phyloP scores from a whole-genome alignment of 2,888 invertebrate species.

The Leptinotarsa tumamoca region DNA sequence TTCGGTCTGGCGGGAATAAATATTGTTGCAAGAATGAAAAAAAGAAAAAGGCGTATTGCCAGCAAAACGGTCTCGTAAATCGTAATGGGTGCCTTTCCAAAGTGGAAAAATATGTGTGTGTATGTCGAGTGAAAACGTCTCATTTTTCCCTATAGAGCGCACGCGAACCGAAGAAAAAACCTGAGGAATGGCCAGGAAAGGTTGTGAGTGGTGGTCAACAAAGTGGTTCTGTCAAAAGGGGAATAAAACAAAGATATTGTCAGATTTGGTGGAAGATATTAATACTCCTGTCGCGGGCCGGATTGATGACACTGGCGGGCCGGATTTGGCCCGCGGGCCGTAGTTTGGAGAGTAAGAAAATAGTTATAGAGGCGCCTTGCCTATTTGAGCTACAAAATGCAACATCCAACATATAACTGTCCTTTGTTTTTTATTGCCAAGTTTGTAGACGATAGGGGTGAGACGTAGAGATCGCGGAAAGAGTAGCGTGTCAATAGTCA shows the following conservation, averaged over 20 bases:
- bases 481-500: too few relatives aligned
- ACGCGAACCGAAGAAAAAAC: conserved; percentile 6
- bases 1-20: conserved; percentile 3
- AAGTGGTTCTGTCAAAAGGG: not conserved
- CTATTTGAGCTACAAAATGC: too few relatives aligned
- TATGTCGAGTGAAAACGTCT: conserved; percentile 12
- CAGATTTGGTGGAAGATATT: too few relatives aligned
- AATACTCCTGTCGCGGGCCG: too few relatives aligned
- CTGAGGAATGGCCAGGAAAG: not conserved
- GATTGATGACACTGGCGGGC: too few relatives aligned
- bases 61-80: conserved; percentile 30
- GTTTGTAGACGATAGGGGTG: too few relatives aligned
- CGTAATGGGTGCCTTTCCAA: conserved; percentile 20
- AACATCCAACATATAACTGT: too few relatives aligned
- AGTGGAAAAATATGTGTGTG: conserved; percentile 14
- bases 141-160: conserved; percentile 17
- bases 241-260: not conserved
- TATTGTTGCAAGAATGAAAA: conserved; percentile 15
- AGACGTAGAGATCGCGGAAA: too few relatives aligned
- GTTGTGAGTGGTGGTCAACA: not conserved
- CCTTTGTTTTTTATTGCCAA: too few relatives aligned
- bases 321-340: too few relatives aligned
- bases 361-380: too few relatives aligned
- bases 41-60: conserved; percentile 22
- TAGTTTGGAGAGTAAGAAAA: too few relatives aligned